phyloP scores from a whole-genome alignment of 2,797 vertebrate genomes.

The Liasis olivaceus region DNA sequence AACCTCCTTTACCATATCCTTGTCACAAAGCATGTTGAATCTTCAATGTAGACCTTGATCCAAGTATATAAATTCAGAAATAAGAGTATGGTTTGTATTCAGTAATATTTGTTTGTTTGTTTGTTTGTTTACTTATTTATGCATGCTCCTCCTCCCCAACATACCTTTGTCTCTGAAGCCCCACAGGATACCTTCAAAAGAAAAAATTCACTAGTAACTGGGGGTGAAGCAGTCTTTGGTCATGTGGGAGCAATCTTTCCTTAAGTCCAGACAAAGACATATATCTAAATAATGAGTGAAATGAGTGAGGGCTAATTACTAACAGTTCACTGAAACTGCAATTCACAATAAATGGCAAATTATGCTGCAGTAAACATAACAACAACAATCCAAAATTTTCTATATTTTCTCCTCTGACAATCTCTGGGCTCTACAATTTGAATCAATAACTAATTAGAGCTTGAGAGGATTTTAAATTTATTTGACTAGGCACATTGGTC shows the following conservation, averaged over 20 bases:
- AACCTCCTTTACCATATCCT: neutral
- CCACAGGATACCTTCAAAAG: neutral
- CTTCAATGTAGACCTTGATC: neutral
- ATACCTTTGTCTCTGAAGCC: neutral
- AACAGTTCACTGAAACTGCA: neutral
- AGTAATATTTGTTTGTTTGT: neutral
- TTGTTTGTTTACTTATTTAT: neutral
- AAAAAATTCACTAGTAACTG: neutral
- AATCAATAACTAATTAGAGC: neutral
- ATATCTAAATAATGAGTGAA: neutral
- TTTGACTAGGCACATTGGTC: neutral
- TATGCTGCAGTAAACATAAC: neutral
- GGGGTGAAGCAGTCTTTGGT: neutral
- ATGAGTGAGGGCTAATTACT: neutral
- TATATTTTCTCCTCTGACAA: neutral
- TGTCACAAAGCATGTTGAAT: neutral
- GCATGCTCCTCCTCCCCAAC: neutral
- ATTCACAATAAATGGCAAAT: neutral
- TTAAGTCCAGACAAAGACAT: neutral
- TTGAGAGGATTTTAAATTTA: neutral
- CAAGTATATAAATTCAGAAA: neutral
- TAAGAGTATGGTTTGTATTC: neutral
- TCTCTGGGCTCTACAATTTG: neutral
- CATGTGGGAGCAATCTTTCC: neutral
- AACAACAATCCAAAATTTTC: neutral